These are phyloP conservation scores for Pilophorus perplexus DNA, from an alignment of 2,888 invertebrate genomes.

Conservation along the genomic window DNA sequence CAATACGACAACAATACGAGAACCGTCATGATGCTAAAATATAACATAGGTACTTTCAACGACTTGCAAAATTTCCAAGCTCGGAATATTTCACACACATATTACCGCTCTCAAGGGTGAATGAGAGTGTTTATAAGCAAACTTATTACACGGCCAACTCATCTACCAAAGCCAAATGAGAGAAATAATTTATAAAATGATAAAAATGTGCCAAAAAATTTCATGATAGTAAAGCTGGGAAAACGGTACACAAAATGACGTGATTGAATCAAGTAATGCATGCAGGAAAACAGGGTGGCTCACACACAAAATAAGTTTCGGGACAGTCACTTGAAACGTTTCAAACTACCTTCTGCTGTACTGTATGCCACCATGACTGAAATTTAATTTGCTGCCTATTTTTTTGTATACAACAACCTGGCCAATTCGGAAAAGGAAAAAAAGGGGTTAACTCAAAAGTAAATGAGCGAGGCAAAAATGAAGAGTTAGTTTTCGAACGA, in stretches of 20 bases:
- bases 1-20: too few relatives aligned
- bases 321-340: too few relatives aligned
- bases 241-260: neutral
- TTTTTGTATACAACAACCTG: too few relatives aligned
- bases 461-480: slow-evolving; percentile 19
- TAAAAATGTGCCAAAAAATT: neutral
- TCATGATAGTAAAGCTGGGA: neutral
- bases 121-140: too few relatives aligned
- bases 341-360: slow-evolving; percentile 13
- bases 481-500: slow-evolving; percentile 1
- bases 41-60: too few relatives aligned
- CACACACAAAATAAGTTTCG: neutral
- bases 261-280: neutral
- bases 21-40: too few relatives aligned
- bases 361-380: slow-evolving; percentile 33
- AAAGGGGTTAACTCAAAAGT: slow-evolving; percentile 2
- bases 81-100: too few relatives aligned
- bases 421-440: too few relatives aligned
- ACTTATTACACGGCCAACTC: neutral
- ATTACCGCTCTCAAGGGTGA: too few relatives aligned
- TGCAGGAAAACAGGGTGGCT: slow-evolving; percentile 11
- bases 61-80: too few relatives aligned
- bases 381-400: neutral
- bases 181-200: neutral
- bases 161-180: neutral